Base-by-base conservation (phyloP, 1,140 invertebrate genomes). In the Dolichoris vasculosae region DNA sequence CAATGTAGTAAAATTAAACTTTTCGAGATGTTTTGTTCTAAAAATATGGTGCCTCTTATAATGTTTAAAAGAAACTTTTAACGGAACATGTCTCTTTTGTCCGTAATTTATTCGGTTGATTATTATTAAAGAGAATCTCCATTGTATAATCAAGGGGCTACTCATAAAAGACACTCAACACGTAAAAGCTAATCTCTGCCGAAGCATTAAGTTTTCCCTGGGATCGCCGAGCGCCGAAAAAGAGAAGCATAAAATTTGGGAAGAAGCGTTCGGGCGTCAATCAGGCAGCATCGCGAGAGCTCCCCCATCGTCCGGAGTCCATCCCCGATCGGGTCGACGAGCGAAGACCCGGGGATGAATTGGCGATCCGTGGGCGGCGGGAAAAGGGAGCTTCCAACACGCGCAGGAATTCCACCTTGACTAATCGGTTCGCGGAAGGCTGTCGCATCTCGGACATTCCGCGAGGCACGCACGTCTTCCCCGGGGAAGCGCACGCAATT, bases 371-470 rank as follows among this genome's bases (percentile, higher is more conserved):
- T 73, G 20, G 40, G 26, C 23, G 43, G 73, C 13, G 32, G 35
- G 6, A n/a, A 23, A 17, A 6, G 6, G 35, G 67, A 26, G 35
- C 32, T 20, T 26, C 32, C 11, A 38, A 8, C 67, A 11, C 30
- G 20, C 15, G 32, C 38, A 1, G 20, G 26, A 35, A 79, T 79
- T 43, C 59, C 73, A 46, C 0, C 15, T 43, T 20, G 13, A 9
- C 79, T 82, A 82, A 82, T 82, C 80, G 80, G 26, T 82, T 82
- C 80, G 15, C 17, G 67, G 80, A 82, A 82, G 67, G 64, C 48
- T 35, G 73, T 76, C 46, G 73, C 69, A 11, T n/a, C 17, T n/a
- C 63, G 63, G 20, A 79, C 77, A 40, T 79, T 63, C 55, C 35
- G 40, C n/a, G 73, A 46, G 35, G 26, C 20, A 73, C 20, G 40